Percentiles rank a stretch among this genome's conserved stretches.
phyloP scores from a whole-genome alignment of 2,113 vertebrate species.

The Tupaia tana region DNA sequence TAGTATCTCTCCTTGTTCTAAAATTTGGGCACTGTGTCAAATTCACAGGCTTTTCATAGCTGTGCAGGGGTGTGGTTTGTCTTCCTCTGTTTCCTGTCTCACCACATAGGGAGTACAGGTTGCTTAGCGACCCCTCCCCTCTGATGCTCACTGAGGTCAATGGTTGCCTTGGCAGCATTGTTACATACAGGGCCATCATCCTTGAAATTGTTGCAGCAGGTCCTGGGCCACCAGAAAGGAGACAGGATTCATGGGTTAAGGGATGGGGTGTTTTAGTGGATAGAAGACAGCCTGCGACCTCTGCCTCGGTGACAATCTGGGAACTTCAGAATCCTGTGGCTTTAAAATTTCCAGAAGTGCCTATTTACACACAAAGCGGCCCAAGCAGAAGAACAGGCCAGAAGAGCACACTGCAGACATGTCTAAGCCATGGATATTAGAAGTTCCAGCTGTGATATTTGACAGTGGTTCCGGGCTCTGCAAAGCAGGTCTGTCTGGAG shows the following conservation, averaged over 20 bases:
- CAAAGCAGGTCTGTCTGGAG: conserved; percentile 70
- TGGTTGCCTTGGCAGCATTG: conserved; percentile 39
- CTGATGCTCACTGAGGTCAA: neutral
- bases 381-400: too few species aligned
- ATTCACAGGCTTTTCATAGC: neutral
- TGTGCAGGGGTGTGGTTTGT: neutral
- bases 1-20: neutral
- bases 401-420: conserved; percentile 60
- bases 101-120: neutral
- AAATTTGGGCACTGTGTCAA: neutral
- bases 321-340: neutral
- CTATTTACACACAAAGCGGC: neutral
- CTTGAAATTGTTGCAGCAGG: conserved; percentile 3
- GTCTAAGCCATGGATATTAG: conserved; percentile 51
- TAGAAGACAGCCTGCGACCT: neutral
- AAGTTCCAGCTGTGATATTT: conserved; percentile 60
- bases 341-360: neutral
- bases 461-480: conserved; percentile 80
- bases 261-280: neutral
- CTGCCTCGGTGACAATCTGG: neutral
- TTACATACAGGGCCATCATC: neutral
- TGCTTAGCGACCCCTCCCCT: neutral
- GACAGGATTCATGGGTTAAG: conserved; percentile 3
- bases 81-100: neutral
- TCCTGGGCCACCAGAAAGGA: neutral